Percentiles rank a stretch among this genome's conserved stretches.
These are phyloP conservation scores for Drosophila nigritarsus DNA, from an alignment of 2,888 invertebrate genomes.

Conservation along the genomic window DNA sequence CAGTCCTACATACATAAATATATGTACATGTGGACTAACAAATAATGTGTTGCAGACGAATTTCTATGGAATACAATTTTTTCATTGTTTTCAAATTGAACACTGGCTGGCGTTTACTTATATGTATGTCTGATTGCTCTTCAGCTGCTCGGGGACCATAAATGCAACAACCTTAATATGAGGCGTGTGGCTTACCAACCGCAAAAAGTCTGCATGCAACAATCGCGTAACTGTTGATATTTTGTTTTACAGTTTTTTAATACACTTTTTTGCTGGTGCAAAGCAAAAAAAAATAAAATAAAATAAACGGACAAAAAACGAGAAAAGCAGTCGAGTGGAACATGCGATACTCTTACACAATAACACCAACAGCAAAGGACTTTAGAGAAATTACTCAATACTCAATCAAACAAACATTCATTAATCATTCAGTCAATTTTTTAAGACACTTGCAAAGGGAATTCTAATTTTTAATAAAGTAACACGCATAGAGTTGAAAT, in stretches of 20 bases:
- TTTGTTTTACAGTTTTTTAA: conserved; percentile 45
- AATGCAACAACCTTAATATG: conserved; percentile 62
- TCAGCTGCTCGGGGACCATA: conserved; percentile 59
- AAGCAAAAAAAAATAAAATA: background rate
- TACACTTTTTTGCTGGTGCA: conserved; percentile 48
- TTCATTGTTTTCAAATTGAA: conserved; percentile 60
- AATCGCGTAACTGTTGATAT: conserved; percentile 67
- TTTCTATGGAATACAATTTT: conserved; percentile 36
- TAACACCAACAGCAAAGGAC: background rate
- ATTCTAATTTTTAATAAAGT: background rate
- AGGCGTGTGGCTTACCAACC: conserved; percentile 50
- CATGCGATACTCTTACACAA: conserved; percentile 3
- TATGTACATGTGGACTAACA: conserved; percentile 26
- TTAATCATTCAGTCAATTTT: background rate
- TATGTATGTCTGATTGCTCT: conserved; percentile 38
- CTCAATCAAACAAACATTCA: background rate
- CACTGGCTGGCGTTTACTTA: conserved; percentile 20
- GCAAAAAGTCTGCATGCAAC: conserved; percentile 66
- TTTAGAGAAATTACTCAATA: conserved; percentile 6
- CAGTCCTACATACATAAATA: too few species aligned
- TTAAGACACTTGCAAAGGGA: background rate
- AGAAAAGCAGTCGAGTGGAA: background rate
- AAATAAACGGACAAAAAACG: background rate
- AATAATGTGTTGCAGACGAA: conserved; percentile 52
- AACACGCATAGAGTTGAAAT: background rate